These are phyloP conservation scores for Oscheius sp. DNA, from an alignment of 2,888 invertebrate genomes.

Conservation along the genomic window DNA sequence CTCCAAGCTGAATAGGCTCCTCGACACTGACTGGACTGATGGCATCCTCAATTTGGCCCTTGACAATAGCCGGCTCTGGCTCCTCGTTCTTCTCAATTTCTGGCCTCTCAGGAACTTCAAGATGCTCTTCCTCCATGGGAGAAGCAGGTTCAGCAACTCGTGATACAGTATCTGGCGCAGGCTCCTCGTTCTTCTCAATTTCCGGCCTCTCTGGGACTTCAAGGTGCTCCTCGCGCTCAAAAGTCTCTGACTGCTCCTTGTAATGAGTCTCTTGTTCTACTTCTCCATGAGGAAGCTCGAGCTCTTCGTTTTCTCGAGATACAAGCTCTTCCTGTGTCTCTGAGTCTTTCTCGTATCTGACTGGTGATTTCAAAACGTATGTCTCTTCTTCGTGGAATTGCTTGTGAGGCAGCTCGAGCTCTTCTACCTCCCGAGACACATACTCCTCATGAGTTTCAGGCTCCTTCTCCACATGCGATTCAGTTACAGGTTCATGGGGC, in stretches of 20 bases:
- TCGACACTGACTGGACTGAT: too few species aligned
- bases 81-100: not conserved
- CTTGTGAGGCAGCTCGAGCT: not conserved
- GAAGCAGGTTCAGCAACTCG: not conserved
- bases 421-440: not conserved
- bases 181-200: not conserved
- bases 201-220: not conserved
- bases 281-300: not conserved
- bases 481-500: not conserved
- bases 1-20: too few species aligned
- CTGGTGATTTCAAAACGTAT: not conserved
- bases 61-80: not conserved
- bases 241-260: constrained; percentile 5
- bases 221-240: not conserved
- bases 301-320: not conserved
- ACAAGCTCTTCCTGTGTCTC: not conserved
- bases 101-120: not conserved
- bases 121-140: constrained; percentile 6
- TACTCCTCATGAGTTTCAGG: too few species aligned
- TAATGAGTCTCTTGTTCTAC: constrained; percentile 7
- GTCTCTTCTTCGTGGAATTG: not conserved
- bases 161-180: not conserved
- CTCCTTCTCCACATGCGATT: too few species aligned
- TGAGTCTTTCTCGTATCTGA: not conserved
- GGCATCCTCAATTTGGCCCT: too few species aligned